Conservation (phyloP, 1,140 invertebrate genomes). For the Chlorops oryzae region DNA sequence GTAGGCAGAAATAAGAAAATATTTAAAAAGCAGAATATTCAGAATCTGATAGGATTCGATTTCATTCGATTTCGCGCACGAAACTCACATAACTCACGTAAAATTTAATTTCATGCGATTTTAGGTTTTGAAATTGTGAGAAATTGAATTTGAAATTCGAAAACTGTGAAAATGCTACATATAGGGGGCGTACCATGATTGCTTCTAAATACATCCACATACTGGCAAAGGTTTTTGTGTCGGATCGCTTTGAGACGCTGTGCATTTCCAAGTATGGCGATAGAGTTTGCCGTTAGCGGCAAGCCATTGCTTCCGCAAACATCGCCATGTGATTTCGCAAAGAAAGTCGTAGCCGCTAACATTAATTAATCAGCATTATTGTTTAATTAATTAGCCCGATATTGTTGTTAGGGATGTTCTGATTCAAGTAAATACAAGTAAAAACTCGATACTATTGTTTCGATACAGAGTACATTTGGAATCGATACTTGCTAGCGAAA, state of each 20-base stretch:
- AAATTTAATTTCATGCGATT: neutral
- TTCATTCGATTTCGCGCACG: too few relatives aligned
- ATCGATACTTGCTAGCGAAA: too few relatives aligned
- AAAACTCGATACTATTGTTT: too few relatives aligned
- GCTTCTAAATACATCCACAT: constrained; percentile 84
- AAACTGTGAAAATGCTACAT: neutral
- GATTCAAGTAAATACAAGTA: too few relatives aligned
- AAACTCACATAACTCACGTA: neutral
- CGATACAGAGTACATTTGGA: too few relatives aligned
- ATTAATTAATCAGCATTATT: too few relatives aligned
- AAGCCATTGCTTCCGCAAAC: constrained; percentile 92
- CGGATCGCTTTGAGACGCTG: constrained; percentile 74
- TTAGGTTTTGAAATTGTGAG: neutral
- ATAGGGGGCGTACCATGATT: constrained; percentile 75
- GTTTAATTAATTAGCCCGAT: too few relatives aligned
- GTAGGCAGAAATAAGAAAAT: too few relatives aligned
- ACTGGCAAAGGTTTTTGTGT: constrained; percentile 78
- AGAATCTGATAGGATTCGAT: too few relatives aligned
- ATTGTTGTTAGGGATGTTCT: too few relatives aligned
- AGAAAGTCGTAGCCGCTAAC: constrained; percentile 83
- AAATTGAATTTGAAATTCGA: neutral
- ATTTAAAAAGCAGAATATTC: too few relatives aligned
- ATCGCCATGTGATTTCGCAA: constrained; percentile 84
- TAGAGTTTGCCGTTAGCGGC: constrained; percentile 91
- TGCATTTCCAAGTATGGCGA: constrained; percentile 84